These are phyloP conservation scores for Steinernema scapterisci DNA, from an alignment of 2,888 invertebrate genomes.

Conservation along the genomic window DNA sequence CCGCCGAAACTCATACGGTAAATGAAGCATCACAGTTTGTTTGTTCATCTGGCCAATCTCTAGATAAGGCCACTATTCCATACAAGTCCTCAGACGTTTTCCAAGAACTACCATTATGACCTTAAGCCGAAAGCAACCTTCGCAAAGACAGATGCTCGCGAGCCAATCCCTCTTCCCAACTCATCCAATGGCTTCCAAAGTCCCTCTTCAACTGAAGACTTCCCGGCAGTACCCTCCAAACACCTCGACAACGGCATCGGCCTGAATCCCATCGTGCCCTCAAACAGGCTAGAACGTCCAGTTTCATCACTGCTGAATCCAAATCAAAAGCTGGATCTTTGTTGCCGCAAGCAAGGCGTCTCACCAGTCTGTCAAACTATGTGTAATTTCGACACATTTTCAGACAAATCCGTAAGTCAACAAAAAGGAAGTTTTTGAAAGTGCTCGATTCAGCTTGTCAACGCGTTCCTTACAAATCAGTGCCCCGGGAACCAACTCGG, in stretches of 20 bases:
- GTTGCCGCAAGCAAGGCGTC: slow-evolving; percentile 59
- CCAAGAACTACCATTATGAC: neutral
- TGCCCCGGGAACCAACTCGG: slow-evolving; percentile 63
- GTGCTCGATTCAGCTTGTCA: slow-evolving; percentile 56
- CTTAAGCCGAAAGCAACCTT: slow-evolving; percentile 38
- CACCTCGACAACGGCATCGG: slow-evolving; percentile 3
- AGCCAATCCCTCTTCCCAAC: slow-evolving; percentile 40
- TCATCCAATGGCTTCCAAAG: neutral
- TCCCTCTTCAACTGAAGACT: neutral
- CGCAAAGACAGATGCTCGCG: slow-evolving; percentile 36
- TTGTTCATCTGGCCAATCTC: neutral
- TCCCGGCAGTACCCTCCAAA: neutral
- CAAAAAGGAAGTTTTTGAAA: neutral
- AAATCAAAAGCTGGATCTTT: slow-evolving; percentile 61
- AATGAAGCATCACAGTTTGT: neutral
- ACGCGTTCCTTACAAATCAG: slow-evolving; percentile 59
- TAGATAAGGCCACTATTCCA: slow-evolving; percentile 1
- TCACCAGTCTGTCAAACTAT: slow-evolving; percentile 53
- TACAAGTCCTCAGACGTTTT: neutral
- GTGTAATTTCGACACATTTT: slow-evolving; percentile 64
- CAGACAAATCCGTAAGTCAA: slow-evolving; percentile 58
- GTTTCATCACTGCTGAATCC: slow-evolving; percentile 45
- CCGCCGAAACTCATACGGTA: neutral
- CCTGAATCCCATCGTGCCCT: slow-evolving; percentile 27
- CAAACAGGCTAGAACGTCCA: slow-evolving; percentile 3